Conservation (phyloP, 2,888 invertebrate genomes). For the Synergus gifuensis region DNA sequence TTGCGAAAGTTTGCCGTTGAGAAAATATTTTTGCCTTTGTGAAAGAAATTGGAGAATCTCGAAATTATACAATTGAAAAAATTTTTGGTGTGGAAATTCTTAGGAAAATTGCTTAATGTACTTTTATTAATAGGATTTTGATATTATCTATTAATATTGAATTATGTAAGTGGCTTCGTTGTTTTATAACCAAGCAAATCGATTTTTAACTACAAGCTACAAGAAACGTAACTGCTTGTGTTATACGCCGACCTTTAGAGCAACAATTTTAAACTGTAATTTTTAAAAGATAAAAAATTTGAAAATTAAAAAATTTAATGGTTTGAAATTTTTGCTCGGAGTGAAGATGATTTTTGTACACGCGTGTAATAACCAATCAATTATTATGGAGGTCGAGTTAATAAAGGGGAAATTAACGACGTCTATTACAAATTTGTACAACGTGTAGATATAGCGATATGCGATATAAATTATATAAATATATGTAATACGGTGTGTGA, state of each 20-base stretch:
- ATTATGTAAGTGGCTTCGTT: constrained; percentile 13
- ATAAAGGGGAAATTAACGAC: constrained; percentile 20
- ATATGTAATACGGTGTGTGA: constrained; percentile 16
- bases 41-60: neutral
- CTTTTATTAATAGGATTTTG: neutral
- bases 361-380: neutral
- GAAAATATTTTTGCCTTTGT: neutral
- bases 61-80: neutral
- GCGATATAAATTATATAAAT: constrained; percentile 8
- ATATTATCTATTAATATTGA: constrained; percentile 1
- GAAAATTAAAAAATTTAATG: no score
- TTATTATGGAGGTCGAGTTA: constrained; percentile 12
- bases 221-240: neutral
- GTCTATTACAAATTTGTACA: constrained; percentile 53
- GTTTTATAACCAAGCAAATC: neutral
- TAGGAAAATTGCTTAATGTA: neutral
- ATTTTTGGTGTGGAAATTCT: neutral
- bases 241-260: neutral
- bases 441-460: constrained; percentile 44
- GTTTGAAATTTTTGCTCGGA: neutral
- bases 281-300: neutral
- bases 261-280: neutral
- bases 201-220: neutral
- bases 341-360: neutral
- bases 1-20: neutral